Evolutionary conservation across 1,140 invertebrate genomes (phyloP).

Genomic region (Drosophila orena): DNA sequence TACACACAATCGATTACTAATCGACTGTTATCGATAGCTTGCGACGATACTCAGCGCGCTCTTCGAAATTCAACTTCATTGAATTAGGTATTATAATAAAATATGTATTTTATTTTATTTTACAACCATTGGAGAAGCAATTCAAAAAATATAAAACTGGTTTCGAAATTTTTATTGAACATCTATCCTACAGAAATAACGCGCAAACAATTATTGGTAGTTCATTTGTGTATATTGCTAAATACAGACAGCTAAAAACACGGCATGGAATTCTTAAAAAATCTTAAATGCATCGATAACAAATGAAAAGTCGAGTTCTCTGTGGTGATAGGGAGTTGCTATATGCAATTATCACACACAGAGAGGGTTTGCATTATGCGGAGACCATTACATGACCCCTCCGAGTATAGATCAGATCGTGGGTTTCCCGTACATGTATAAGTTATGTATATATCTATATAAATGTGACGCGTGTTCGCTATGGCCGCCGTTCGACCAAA

Average conservation of each 20-base stretch:
- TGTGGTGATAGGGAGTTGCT: constrained; percentile 1
- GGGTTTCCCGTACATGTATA: constrained; percentile 12
- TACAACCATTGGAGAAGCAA: not conserved
- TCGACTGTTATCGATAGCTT: not conserved
- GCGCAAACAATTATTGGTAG: constrained; percentile 54
- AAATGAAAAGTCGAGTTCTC: constrained; percentile 38
- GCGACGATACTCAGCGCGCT: not conserved
- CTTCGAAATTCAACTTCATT: not conserved
- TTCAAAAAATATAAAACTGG: not conserved
- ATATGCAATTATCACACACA: not conserved
- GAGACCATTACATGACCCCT: constrained; percentile 24
- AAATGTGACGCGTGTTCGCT: constrained; percentile 7
- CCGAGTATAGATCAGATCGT: constrained; percentile 27
- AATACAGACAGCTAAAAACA: constrained; percentile 76
- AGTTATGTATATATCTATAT: constrained; percentile 24
- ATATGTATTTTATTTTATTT: not conserved
- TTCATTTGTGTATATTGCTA: constrained; percentile 51
- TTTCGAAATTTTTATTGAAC: constrained; percentile 51
- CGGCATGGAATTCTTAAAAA: constrained; percentile 68
- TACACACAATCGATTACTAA: no score
- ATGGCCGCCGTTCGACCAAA: constrained; percentile 36
- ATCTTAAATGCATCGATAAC: constrained; percentile 78
- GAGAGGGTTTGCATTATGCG: constrained; percentile 8
- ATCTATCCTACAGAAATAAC: constrained; percentile 53
- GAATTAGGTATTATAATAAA: not conserved